Evolutionary conservation across 1,140 invertebrate species (phyloP).

Genomic region (Tachypleus tridentatus): DNA sequence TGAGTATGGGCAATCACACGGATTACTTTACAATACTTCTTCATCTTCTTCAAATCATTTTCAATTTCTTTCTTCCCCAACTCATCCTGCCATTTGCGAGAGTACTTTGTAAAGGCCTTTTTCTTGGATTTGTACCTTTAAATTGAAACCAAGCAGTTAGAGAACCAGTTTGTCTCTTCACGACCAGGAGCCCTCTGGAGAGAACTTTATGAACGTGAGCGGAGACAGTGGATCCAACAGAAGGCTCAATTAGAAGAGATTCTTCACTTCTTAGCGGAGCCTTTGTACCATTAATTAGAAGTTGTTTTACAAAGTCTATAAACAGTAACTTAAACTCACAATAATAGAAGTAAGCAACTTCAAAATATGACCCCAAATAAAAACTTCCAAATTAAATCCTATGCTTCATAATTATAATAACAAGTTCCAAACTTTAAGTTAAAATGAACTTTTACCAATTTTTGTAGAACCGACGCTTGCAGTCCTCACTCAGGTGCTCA

Average conservation of each 20-base stretch:
- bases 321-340: no score
- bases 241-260: background rate
- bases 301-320: no score
- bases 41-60: constrained; percentile 90
- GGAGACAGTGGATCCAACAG: constrained; percentile 23
- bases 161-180: constrained; percentile 18
- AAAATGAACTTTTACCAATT: constrained; percentile 77
- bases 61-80: constrained; percentile 94
- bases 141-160: constrained; percentile 18
- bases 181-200: background rate
- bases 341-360: no score
- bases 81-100: constrained; percentile 97
- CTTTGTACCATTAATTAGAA: constrained; percentile 11
- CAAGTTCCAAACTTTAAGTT: background rate
- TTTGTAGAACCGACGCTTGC: constrained; percentile 96
- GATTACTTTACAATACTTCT: constrained; percentile 95
- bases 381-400: no score
- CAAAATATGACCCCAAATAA: no score
- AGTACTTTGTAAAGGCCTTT: constrained; percentile 98
- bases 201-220: constrained; percentile 22
- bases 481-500: constrained; percentile 97
- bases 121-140: constrained; percentile 98
- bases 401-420: no score
- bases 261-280: constrained; percentile 19
- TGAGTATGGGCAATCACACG: constrained; percentile 95